phyloP scores from a whole-genome alignment of 2,113 vertebrate species.

The Phalacrocorax brasilianus region DNA sequence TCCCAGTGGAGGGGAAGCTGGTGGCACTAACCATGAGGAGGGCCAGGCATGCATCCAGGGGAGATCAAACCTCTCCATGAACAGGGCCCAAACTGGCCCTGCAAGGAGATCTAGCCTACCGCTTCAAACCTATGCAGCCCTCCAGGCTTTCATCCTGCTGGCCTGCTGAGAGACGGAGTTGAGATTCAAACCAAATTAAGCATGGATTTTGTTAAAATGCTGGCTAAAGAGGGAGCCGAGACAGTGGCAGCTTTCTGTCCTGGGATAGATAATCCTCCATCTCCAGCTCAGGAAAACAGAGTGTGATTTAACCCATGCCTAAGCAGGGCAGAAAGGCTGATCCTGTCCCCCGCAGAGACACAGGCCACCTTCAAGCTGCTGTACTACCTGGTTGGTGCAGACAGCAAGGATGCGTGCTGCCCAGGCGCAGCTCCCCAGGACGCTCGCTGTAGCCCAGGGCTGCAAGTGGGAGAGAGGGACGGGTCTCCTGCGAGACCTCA shows the following conservation, averaged over 20 bases:
- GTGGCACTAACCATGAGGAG: constrained; percentile 31
- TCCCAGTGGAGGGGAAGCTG: background rate
- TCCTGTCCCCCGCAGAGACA: rapidly evolving
- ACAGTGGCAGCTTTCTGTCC: background rate
- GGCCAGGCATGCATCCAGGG: background rate
- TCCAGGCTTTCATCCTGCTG: background rate
- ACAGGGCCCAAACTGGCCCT: background rate
- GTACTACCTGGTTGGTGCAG: background rate
- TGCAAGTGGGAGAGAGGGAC: background rate
- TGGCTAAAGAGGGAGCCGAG: background rate
- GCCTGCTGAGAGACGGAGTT: background rate
- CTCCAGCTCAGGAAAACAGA: background rate
- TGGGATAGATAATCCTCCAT: rapidly evolving
- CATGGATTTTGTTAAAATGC: rapidly evolving
- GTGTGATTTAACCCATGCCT: background rate
- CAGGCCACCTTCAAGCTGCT: background rate
- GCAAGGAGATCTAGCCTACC: background rate
- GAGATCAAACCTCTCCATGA: constrained; percentile 40
- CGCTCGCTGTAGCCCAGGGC: background rate
- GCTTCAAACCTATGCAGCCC: background rate
- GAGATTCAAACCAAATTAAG: background rate
- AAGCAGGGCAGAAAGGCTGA: background rate
- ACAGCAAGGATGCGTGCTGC: background rate
- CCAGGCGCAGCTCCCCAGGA: background rate
- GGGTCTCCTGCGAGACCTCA: background rate